Evolutionary conservation across 92 coral and sea anemone genomes (phyloP).

Genomic region (Siderastrea radians): DNA sequence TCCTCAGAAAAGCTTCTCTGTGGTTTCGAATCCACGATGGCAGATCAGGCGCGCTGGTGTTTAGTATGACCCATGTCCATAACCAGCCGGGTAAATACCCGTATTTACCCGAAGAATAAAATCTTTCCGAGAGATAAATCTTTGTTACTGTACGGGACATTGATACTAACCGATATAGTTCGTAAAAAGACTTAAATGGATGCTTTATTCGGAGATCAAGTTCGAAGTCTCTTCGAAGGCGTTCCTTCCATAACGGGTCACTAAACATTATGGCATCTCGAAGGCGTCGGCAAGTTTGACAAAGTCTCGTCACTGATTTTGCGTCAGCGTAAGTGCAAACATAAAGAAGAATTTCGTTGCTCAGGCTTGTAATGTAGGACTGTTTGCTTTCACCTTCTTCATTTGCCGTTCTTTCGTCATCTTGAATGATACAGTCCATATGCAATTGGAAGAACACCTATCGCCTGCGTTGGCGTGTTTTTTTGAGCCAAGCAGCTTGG

Average conservation of each 20-base stretch:
- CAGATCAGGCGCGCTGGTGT: slow-evolving; percentile 89
- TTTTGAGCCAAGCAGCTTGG: background rate
- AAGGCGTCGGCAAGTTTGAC: slow-evolving; percentile 85
- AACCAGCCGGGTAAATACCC: slow-evolving; percentile 97
- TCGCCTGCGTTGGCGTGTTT: background rate
- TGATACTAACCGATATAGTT: slow-evolving; percentile 82
- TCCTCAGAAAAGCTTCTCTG: slow-evolving; percentile 88
- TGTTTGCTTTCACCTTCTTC: slow-evolving; percentile 50
- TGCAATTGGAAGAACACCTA: background rate
- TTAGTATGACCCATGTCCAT: slow-evolving; percentile 96
- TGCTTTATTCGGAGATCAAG: slow-evolving; percentile 68
- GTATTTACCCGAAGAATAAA: slow-evolving; percentile 81
- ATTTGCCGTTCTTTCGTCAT: background rate
- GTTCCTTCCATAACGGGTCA: slow-evolving; percentile 87
- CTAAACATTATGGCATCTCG: slow-evolving; percentile 66
- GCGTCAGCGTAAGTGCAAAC: slow-evolving; percentile 77
- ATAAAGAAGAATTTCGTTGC: slow-evolving; percentile 84
- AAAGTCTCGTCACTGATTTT: slow-evolving; percentile 63
- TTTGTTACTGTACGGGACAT: slow-evolving; percentile 86
- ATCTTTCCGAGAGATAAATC: slow-evolving; percentile 86
- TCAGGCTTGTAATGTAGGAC: slow-evolving; percentile 66
- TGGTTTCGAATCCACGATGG: slow-evolving; percentile 93
- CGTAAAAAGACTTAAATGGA: slow-evolving; percentile 80
- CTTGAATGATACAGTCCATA: slow-evolving; percentile 16
- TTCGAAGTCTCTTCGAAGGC: slow-evolving; percentile 84